Conservation (phyloP, 2,797 vertebrate genomes). For the Tenualosa ilisha region DNA sequence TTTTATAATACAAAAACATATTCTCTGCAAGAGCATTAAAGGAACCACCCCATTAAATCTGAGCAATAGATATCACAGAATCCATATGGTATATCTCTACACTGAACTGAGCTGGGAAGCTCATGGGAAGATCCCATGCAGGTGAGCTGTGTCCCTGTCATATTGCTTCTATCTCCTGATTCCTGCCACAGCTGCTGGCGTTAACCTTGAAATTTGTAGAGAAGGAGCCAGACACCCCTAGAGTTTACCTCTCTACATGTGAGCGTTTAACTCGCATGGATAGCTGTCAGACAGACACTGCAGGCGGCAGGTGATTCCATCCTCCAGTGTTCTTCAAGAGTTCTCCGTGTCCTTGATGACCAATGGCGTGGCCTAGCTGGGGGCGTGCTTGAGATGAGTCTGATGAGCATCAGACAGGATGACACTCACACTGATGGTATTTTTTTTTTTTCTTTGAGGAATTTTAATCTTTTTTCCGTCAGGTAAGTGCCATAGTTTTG, state of each 20-base stretch:
- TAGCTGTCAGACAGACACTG: constrained; percentile 67
- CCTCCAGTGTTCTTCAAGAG: constrained; percentile 55
- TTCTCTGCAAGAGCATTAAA: not conserved
- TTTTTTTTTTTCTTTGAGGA: not conserved
- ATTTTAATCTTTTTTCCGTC: not conserved
- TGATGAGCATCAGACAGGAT: constrained; percentile 47
- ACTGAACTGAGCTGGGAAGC: not conserved
- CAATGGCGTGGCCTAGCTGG: constrained; percentile 42
- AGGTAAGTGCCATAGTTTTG: not conserved
- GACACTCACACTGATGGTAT: not conserved
- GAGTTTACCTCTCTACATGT: constrained; percentile 56
- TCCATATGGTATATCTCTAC: not conserved
- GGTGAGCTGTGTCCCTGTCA: constrained; percentile 16
- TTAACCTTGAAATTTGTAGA: constrained; percentile 27
- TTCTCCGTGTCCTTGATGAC: constrained; percentile 70
- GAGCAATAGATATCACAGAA: not conserved
- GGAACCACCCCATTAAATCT: not conserved
- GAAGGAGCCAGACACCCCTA: constrained; percentile 25
- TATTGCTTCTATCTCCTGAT: not conserved
- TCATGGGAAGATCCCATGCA: not conserved
- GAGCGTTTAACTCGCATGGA: constrained; percentile 57
- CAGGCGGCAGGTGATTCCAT: constrained; percentile 53
- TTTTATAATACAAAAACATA: not conserved
- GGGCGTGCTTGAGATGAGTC: constrained; percentile 48
- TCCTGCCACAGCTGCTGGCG: not conserved